Evolutionary conservation across 2,113 vertebrate species (phyloP).

Genomic region (Crypturellus undulatus): DNA sequence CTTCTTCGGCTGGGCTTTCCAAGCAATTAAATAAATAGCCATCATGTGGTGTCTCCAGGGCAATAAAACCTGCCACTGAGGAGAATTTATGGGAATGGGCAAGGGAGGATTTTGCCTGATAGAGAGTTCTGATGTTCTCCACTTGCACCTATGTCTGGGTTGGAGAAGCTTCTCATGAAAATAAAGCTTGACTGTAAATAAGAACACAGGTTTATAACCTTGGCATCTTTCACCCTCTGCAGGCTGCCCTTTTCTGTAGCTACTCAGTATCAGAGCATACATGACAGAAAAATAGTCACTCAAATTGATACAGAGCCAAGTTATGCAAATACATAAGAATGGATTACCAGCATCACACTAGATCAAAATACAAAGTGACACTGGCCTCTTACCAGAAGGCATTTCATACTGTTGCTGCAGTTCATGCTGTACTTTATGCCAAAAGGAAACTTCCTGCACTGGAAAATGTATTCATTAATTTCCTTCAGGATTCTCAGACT

Average conservation of each 20-base stretch:
- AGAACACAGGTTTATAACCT: conserved; percentile 34
- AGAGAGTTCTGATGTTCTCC: conserved; percentile 24
- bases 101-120: conserved; percentile 43
- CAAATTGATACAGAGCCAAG: conserved; percentile 31
- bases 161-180: conserved; percentile 6
- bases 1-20: conserved; percentile 72
- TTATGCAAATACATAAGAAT: conserved; percentile 41
- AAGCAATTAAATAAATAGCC: conserved; percentile 81
- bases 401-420: neutral
- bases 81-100: conserved; percentile 71
- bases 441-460: neutral
- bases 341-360: neutral
- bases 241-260: conserved; percentile 22
- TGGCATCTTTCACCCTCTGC: neutral
- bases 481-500: neutral
- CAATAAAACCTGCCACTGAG: conserved; percentile 67
- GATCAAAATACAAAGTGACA: conserved; percentile 8
- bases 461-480: conserved; percentile 19
- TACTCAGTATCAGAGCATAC: neutral
- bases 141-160: neutral
- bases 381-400: conserved; percentile 2
- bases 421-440: neutral
- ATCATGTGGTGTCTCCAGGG: conserved; percentile 59
- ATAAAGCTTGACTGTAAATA: conserved; percentile 17
- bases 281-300: conserved; percentile 19